These are phyloP conservation scores for Potorous gilbertii DNA, from an alignment of 2,797 vertebrate genomes.

Conservation along the genomic window DNA sequence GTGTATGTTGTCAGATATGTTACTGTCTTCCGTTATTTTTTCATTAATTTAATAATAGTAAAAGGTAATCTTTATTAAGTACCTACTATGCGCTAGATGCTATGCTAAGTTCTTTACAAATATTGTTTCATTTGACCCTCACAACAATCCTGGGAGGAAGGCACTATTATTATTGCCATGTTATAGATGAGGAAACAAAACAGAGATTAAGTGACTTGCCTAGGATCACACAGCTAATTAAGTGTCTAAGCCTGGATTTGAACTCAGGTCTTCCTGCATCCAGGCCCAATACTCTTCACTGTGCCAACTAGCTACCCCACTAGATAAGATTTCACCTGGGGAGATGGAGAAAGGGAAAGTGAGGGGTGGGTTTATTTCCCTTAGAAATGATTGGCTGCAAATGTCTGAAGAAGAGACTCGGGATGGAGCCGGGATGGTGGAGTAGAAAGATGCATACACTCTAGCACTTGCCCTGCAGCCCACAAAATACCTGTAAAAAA, in stretches of 20 bases:
- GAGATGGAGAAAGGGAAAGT: not conserved
- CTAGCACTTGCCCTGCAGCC: too few relatives aligned
- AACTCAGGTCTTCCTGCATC: not conserved
- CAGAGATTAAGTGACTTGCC: not conserved
- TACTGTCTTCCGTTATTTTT: not conserved
- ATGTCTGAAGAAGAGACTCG: too few relatives aligned
- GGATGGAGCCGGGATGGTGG: too few relatives aligned
- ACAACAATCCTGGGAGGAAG: not conserved
- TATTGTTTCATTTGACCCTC: not conserved
- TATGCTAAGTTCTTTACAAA: not conserved
- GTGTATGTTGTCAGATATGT: not conserved
- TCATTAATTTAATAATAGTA: not conserved
- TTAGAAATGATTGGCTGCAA: not conserved
- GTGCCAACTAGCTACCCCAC: not conserved
- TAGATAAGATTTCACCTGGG: not conserved
- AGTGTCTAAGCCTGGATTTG: not conserved
- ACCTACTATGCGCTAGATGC: not conserved
- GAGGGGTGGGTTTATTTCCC: not conserved
- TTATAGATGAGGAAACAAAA: not conserved
- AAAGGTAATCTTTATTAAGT: not conserved
- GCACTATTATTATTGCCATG: not conserved
- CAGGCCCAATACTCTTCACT: not conserved
- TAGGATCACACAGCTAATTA: not conserved
- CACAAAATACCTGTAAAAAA: too few relatives aligned
- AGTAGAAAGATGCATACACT: too few relatives aligned